A percentile compares a stretch with the other conserved stretches of the same genome.
These are phyloP conservation scores for Muntiacus reevesi DNA, from an alignment of 2,113 vertebrate genomes.

Conservation along the genomic window DNA sequence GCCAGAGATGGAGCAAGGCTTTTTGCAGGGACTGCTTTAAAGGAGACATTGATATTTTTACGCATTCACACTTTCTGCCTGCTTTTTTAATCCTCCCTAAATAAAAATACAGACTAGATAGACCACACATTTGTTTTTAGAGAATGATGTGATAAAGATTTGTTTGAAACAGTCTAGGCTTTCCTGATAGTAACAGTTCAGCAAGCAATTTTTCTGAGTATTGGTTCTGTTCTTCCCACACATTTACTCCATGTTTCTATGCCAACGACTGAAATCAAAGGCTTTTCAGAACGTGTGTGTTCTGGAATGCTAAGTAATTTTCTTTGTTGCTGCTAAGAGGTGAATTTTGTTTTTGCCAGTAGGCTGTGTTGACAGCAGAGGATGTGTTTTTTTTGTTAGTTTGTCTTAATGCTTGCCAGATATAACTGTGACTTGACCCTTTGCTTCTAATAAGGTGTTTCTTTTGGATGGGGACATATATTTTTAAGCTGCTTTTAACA, in stretches of 20 bases:
- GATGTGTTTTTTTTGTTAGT: neutral
- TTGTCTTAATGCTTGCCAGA: conserved; percentile 13
- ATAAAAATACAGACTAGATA: conserved; percentile 22
- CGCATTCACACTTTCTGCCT: neutral
- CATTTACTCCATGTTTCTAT: conserved; percentile 50
- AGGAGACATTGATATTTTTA: neutral
- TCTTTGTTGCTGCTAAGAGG: conserved; percentile 37
- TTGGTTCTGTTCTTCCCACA: conserved; percentile 52
- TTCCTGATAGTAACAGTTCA: conserved; percentile 42
- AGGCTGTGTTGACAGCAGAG: conserved; percentile 10
- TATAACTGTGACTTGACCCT: neutral
- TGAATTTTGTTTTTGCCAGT: conserved; percentile 1
- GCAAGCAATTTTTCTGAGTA: conserved; percentile 46
- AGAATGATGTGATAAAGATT: neutral
- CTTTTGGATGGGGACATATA: neutral
- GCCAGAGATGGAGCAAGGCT: neutral
- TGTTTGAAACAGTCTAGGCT: conserved; percentile 47
- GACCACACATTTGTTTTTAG: conserved; percentile 32
- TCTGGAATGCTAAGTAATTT: conserved; percentile 48
- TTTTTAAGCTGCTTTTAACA: neutral
- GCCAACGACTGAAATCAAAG: conserved; percentile 27
- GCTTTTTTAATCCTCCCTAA: conserved; percentile 30
- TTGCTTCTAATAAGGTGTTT: conserved; percentile 11
- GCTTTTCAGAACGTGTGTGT: conserved; percentile 28
- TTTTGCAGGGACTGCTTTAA: conserved; percentile 8